These are phyloP conservation scores for Lepilemur septentrionalis DNA, from an alignment of 2,797 vertebrate genomes.

Conservation along the genomic window DNA sequence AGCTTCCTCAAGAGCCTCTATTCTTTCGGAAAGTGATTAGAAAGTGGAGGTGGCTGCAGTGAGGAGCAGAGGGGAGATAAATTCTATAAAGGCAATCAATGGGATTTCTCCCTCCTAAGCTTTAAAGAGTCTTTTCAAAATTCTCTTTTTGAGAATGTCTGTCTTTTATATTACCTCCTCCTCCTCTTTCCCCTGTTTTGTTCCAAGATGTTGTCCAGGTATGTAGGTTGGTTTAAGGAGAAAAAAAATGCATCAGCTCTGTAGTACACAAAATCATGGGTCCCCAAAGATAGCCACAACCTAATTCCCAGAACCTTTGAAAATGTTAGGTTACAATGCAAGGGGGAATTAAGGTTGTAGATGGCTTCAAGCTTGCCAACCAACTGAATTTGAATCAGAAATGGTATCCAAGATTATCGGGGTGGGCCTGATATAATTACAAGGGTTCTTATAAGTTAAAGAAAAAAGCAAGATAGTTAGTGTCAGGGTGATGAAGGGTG, in stretches of 20 bases:
- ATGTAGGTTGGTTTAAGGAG: background rate
- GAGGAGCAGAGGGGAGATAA: background rate
- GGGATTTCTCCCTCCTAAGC: background rate
- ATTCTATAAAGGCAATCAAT: background rate
- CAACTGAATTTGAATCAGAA: background rate
- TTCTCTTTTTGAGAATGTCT: constrained; percentile 5
- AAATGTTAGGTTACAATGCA: background rate
- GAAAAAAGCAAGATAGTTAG: background rate
- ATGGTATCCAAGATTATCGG: background rate
- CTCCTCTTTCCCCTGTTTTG: background rate
- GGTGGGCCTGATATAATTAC: background rate
- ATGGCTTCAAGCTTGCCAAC: background rate
- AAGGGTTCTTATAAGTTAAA: background rate
- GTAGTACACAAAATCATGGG: background rate
- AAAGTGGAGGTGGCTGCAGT: background rate
- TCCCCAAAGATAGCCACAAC: background rate
- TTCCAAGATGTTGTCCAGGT: background rate
- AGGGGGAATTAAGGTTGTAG: background rate
- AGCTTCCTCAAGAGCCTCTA: background rate
- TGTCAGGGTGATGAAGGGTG: background rate
- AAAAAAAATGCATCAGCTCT: background rate
- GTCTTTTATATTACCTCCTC: background rate
- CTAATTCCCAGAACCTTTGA: background rate
- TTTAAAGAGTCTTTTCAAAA: background rate
- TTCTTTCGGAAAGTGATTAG: background rate